Percentiles rank a stretch among this genome's conserved stretches.
phyloP scores from a whole-genome alignment of 2,797 vertebrate genomes.

The Urophycis tenuis region DNA sequence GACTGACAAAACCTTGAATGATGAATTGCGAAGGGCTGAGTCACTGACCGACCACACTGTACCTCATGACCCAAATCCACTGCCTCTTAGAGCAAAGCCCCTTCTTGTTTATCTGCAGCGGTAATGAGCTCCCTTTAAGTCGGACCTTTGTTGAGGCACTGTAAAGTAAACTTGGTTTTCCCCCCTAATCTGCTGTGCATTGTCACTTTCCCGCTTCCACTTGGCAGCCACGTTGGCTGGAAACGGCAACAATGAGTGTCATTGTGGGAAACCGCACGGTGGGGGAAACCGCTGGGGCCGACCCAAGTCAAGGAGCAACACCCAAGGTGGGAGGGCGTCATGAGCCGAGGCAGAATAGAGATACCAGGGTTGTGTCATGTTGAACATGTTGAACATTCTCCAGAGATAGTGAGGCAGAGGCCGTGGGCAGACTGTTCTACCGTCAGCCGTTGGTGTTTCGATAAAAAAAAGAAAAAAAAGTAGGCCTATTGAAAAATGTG shows the following conservation, averaged over 20 bases:
- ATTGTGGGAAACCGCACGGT: neutral
- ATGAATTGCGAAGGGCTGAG: too few relatives aligned
- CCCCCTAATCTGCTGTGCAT: neutral
- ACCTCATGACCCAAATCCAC: neutral
- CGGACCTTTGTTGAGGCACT: constrained; percentile 39
- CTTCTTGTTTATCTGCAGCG: constrained; percentile 19
- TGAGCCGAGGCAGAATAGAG: neutral
- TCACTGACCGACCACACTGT: neutral
- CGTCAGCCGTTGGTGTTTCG: neutral
- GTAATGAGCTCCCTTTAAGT: constrained; percentile 42
- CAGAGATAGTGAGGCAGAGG: neutral
- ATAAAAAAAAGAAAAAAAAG: neutral
- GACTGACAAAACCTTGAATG: too few relatives aligned
- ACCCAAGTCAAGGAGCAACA: constrained; percentile 5
- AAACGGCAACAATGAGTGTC: neutral
- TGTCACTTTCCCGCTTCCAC: constrained; percentile 12
- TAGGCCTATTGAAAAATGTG: too few relatives aligned
- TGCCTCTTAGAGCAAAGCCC: neutral
- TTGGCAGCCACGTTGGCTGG: neutral
- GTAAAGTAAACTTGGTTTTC: constrained; percentile 35
- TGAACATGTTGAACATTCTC: neutral
- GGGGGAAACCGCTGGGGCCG: too few relatives aligned
- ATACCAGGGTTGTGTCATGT: neutral
- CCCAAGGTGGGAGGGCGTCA: constrained; percentile 29
- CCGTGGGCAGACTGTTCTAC: neutral